These are phyloP conservation scores for Phortica variegata DNA, from an alignment of 1,140 invertebrate genomes.

Conservation along the genomic window DNA sequence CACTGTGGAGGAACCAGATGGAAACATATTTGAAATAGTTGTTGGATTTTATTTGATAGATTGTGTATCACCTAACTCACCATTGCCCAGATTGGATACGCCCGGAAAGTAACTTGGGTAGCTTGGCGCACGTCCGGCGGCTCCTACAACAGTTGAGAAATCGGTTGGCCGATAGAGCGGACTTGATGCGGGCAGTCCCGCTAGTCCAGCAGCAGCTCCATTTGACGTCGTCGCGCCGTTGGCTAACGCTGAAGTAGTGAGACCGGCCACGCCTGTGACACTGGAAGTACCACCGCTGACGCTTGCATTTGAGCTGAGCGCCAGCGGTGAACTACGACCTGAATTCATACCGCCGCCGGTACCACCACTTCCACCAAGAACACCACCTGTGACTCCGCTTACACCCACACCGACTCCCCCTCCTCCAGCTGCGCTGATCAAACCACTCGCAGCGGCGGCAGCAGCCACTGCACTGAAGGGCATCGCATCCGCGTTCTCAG, in stretches of 20 bases:
- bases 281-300: slow-evolving; percentile 37
- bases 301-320: slow-evolving; percentile 50
- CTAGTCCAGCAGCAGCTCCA: slow-evolving; percentile 19
- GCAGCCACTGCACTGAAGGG: slow-evolving; percentile 14
- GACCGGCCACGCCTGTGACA: slow-evolving; percentile 28
- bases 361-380: slow-evolving; percentile 20
- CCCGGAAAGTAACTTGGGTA: slow-evolving; percentile 51
- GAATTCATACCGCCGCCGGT: slow-evolving; percentile 41
- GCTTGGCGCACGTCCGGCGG: slow-evolving; percentile 43
- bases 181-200: slow-evolving; percentile 48
- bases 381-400: slow-evolving; percentile 9
- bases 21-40: background rate
- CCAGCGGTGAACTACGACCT: slow-evolving; percentile 51
- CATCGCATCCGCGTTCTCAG: slow-evolving; percentile 10
- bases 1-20: slow-evolving; percentile 18
- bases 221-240: slow-evolving; percentile 47
- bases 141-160: slow-evolving; percentile 47
- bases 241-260: slow-evolving; percentile 20
- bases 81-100: slow-evolving; percentile 45
- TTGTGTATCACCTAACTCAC: slow-evolving; percentile 33
- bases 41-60: no score
- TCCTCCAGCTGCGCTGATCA: slow-evolving; percentile 36
- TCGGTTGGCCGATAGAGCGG: slow-evolving; percentile 45
- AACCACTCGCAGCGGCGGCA: slow-evolving; percentile 32
- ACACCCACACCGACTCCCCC: slow-evolving; percentile 34